Evolutionary conservation across 1,140 invertebrate species (phyloP), one percentile per base, ranked within the genome.

Genomic region (Trichonephila inaurata): DNA sequence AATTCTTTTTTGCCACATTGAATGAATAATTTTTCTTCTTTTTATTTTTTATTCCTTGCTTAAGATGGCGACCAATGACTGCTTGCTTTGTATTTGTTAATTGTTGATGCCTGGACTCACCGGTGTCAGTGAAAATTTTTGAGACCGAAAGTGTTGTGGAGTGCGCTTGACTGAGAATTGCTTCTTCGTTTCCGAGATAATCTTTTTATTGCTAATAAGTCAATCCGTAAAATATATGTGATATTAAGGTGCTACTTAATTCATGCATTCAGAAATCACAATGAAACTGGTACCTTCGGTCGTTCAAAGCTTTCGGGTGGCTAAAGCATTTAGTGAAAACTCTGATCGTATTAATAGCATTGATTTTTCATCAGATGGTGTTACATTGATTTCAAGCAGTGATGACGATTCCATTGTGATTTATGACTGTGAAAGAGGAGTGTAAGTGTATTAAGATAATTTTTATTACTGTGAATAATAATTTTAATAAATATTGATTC

Each of bases 391-490:
- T 95, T 99, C 99, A 1, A 99, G 99, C 95, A 99, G 99, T 95
- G 99, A 99, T 96, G 99, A 99, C 96, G 99, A 99, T 96, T 99
- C 99, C 96, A 99, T 99, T 95, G 98, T 99, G 40, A 99, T 99
- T 94, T 99, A 99, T 96, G 99, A 99, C 95, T 99, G 99, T 96
- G 98, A 99, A 96, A 99, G 99, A 95, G 99, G 99, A 94, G 98
- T 98, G 94, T 97, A 96, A 96, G 96, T 96, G 2, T 33, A 66
- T 77, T 87, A 33, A 18, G 4, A 19, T 0, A 40, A 77, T 19
- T 77, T 18, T 6, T 18, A 14, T 77, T 77, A 8, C 40, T 77
- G 28, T 28, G 3, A 33, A 33, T 14, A 33, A 77, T 72, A n/a
- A 72, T 89, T 51, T 89, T 89, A 19, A 18, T 77, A 12, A n/a